Base-by-base conservation (phyloP, 1,140 invertebrate species). In the Charaxes varanes region DNA sequence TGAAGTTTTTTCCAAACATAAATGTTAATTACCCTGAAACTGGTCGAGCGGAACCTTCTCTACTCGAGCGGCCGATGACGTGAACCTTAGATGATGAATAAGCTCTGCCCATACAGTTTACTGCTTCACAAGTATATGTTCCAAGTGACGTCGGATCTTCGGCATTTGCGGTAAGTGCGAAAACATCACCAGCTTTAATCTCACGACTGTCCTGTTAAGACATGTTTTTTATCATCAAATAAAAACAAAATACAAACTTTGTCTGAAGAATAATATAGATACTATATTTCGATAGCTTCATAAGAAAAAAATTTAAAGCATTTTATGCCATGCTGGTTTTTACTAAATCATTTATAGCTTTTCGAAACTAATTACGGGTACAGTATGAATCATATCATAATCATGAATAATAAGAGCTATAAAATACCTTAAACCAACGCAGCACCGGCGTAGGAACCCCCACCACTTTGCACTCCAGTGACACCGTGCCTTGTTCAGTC, bases 171-270 rank as follows among this genome's bases (percentile, higher is more conserved):
- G 91, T 93, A 7, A 96, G 78, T 1, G 93, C 93, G 58, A 95
- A 95, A 7, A 95, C 90, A 68, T 96, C 94, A 0, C 94, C 94
- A 1, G 94, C 93, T 77, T 93, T 93, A 48, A 96, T 95, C 79
- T 95, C 93, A 41, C 90, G 88, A 34, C 90, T 90, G 67, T 95
- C 94, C 84, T 95, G 94, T 34, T n/a, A 47, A 45, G 1, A 35
- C 10, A 13, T 19, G 2, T 14, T 7, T 28, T 10, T 0, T 5
- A 4, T n/a, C n/a, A n/a, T n/a, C n/a, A n/a, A n/a, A n/a, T n/a
- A n/a, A n/a, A n/a, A n/a, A n/a, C n/a, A n/a, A n/a, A n/a, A n/a
- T n/a, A n/a, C n/a, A n/a, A n/a, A n/a, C n/a, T n/a, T n/a, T n/a
- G n/a, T n/a, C n/a, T n/a, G n/a, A n/a, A n/a, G n/a, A n/a, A n/a